Base-by-base conservation (phyloP, 2,113 vertebrate genomes). In the Arvicanthis niloticus region DNA sequence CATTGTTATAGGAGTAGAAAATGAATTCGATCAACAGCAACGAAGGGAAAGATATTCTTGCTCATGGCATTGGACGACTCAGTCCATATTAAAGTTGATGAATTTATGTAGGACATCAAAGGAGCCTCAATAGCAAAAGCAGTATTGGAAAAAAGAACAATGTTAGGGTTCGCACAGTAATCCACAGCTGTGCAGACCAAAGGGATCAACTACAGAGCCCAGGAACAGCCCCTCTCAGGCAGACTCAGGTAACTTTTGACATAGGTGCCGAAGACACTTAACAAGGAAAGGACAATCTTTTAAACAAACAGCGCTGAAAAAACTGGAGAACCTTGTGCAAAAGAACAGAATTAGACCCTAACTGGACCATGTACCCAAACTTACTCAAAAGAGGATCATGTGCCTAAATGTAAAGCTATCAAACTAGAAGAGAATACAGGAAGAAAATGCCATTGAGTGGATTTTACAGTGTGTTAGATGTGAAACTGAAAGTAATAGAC, bases 101-200 rank as follows among this genome's bases (percentile, higher is more conserved):
- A 92, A 81, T 92, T 92, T 26, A 12, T 42, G 19, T 73, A 45
- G 60, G 70, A 78, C 77, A 80, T 58, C 21, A 78, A 88, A 65
- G 81, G 70, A 88, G 10, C 45, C 17, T n/a, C 45, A 84, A 58
- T 84, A 84, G 31, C 31, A 45, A 89, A 91, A 88, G 19, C 10
- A 84, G 40, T 53, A 56, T 97, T 93, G 72, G 91, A 95, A 96
- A 95, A 26, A 82, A 60, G 24, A 42, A 45, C 26, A 88, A 78
- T 58, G 7, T 80, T 75, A 58, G 45, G 88, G 29, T 40, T 89
- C 34, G n/a, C 31, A 91, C 2, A 85, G 8, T 70, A 80, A 45
- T 31, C 73, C 26, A 81, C 22, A 60, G 51, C 21, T 29, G 22
- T 51, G 24, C 8, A 58, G 58, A 68, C 82, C 45, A 93, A 62